Conservation (phyloP, 2,797 vertebrate genomes). For the Remorina albescens region DNA sequence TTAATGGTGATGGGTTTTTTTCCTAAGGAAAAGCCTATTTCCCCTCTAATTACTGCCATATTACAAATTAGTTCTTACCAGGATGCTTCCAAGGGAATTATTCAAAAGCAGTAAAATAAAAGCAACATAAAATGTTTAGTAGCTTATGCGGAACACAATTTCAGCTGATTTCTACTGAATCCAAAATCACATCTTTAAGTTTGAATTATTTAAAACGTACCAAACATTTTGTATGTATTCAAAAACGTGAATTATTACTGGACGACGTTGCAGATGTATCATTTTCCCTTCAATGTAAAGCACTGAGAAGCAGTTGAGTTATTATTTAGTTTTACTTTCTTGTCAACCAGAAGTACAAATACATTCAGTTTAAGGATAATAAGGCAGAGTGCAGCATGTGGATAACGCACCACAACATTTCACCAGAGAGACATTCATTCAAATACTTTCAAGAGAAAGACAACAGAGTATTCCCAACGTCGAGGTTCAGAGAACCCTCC, state of each 20-base stretch:
- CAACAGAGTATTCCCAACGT: constrained; percentile 54
- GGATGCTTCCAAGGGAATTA: background rate
- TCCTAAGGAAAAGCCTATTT: background rate
- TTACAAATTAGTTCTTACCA: background rate
- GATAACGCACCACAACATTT: constrained; percentile 57
- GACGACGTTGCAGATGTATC: constrained; percentile 22
- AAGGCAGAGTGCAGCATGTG: constrained; percentile 51
- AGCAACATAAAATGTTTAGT: too few relatives aligned
- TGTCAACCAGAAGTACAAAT: constrained; percentile 54
- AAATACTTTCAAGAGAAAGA: constrained; percentile 52
- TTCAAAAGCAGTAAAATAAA: background rate
- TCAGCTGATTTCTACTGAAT: too few relatives aligned
- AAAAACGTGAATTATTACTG: constrained; percentile 34
- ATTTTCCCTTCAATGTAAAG: constrained; percentile 43
- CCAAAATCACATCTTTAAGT: background rate
- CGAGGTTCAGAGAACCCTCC: constrained; percentile 51
- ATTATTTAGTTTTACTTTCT: constrained; percentile 60
- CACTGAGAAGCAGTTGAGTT: constrained; percentile 39
- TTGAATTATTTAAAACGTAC: too few relatives aligned
- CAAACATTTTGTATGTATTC: background rate
- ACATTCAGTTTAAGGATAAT: constrained; percentile 47
- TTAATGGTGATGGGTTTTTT: background rate
- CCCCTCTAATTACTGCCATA: background rate
- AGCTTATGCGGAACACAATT: too few relatives aligned
- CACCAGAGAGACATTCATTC: constrained; percentile 53